Base-by-base conservation (phyloP, 2,888 invertebrate genomes). In the Diarsia rubi region DNA sequence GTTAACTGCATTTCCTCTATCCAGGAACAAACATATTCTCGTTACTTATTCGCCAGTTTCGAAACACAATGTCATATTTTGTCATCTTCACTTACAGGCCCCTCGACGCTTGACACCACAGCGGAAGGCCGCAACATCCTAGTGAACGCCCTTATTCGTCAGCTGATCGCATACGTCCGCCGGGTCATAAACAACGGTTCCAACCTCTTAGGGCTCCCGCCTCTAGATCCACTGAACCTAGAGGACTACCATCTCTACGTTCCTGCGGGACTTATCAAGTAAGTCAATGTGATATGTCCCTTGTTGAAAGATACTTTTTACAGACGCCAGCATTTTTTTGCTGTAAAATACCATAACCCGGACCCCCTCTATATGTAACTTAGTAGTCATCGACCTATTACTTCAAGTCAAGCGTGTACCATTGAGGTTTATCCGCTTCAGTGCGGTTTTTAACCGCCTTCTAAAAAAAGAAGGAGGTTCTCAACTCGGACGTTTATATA, bases 221-320 rank as follows among this genome's bases (percentile, higher is more conserved):
- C 92, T 0, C 86, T 96, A 24, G 96, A 96, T 81, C 96, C 96
- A 14, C 88, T 95, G 0, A 75, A 86, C 1, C 14, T 95, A 31
- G 92, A 93, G 0, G 63, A 90, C 8, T 88, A 80, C 78, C 90
- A 91, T 59, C 54, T 96, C 0, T 69, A 83, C 3, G 5, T 96
- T 2, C 95, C 95, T 2, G 91, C 93, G 79, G 94, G 92, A 66
- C 87, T 95, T 49, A 86, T 95, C 75, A 95, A 95, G 96, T 95
- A 87, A 92, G 86, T 70, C 2, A 37, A 19, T 1, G 24, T 21
- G 12, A 42, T n/a, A 12, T 21, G 49, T 49, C 21, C 0, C 3
- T 49, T 49, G 49, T 8, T 21, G 49, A 8, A 47, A 47, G 47
- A 5, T 47, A 12, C 44, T 12, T 44, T n/a, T n/a, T n/a, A n/a